These are phyloP conservation scores for Neodon shergylaensis DNA, from an alignment of 2,113 vertebrate genomes.

Conservation along the genomic window DNA sequence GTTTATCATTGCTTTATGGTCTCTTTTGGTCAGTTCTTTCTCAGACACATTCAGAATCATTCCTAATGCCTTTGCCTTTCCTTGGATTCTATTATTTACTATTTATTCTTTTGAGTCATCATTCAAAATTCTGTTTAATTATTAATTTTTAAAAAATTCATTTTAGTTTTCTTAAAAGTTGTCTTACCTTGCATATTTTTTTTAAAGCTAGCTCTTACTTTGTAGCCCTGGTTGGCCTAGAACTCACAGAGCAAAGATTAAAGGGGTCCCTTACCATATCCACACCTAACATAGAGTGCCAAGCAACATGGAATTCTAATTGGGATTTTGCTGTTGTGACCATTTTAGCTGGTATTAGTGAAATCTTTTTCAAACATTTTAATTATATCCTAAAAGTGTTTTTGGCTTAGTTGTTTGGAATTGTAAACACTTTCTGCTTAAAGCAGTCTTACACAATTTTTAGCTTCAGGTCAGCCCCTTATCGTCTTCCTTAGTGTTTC, in stretches of 20 bases:
- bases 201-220: neutral
- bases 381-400: slow-evolving; percentile 26
- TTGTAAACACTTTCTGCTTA: slow-evolving; percentile 35
- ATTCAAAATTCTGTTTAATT: slow-evolving; percentile 2
- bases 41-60: neutral
- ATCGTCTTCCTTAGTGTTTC: slow-evolving; percentile 28
- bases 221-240: neutral
- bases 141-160: neutral
- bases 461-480: neutral
- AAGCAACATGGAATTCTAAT: neutral
- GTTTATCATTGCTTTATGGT: neutral
- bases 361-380: neutral
- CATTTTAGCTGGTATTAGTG: slow-evolving; percentile 10
- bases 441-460: neutral
- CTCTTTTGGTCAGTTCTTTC: neutral
- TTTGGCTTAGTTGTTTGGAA: neutral
- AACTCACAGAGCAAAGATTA: neutral
- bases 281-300: neutral
- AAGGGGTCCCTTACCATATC: neutral
- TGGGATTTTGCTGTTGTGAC: slow-evolving; percentile 23
- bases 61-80: neutral
- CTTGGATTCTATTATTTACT: neutral
- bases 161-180: neutral
- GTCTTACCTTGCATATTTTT: neutral
- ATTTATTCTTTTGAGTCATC: neutral